These are phyloP conservation scores for Scopus umbretta DNA, from an alignment of 2,113 vertebrate species.

Conservation along the genomic window DNA sequence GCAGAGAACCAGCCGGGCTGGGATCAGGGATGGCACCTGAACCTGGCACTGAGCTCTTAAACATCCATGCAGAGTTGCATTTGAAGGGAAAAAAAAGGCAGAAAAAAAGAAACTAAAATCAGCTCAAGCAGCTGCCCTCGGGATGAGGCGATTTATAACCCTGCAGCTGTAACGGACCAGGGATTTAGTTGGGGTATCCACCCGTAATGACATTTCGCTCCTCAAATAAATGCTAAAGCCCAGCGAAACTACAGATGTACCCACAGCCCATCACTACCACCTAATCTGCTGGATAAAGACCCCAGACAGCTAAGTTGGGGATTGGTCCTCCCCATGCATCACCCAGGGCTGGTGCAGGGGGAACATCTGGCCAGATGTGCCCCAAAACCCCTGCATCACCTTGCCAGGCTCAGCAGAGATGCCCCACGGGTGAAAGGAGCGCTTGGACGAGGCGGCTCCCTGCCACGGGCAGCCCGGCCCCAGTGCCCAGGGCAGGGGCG, in stretches of 20 bases:
- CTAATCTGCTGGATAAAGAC: background rate
- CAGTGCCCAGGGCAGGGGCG: rapidly evolving
- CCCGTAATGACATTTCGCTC: slow-evolving; percentile 37
- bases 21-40: background rate
- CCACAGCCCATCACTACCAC: background rate
- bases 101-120: background rate
- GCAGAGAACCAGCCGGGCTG: background rate
- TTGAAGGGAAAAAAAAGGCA: background rate
- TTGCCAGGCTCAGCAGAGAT: background rate
- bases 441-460: rapidly evolving
- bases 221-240: slow-evolving; percentile 24
- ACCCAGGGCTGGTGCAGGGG: rapidly evolving
- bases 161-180: background rate
- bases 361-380: background rate
- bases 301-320: background rate
- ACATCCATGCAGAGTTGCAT: rapidly evolving
- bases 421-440: rapidly evolving
- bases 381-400: rapidly evolving
- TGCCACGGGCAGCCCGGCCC: background rate
- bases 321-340: background rate
- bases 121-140: background rate
- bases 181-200: slow-evolving; percentile 38
- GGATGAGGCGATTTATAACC: slow-evolving; percentile 25
- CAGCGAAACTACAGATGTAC: background rate
- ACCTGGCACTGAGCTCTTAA: rapidly evolving